Percentiles rank a stretch among this genome's conserved stretches.
phyloP scores from a whole-genome alignment of 2,113 vertebrate species.

The Engystomops pustulosus region DNA sequence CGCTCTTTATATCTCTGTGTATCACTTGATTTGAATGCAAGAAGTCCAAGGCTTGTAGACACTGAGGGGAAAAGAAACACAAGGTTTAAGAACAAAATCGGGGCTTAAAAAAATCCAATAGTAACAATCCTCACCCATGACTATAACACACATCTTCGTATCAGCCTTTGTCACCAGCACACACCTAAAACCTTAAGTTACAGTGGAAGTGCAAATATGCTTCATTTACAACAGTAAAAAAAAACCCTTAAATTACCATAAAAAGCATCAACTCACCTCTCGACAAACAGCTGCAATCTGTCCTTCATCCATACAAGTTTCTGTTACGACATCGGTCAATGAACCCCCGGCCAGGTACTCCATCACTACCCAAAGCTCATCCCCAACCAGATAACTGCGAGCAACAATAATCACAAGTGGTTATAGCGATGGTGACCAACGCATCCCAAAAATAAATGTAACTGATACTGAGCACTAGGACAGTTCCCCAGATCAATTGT shows the following conservation, averaged over 20 bases:
- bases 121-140: too few relatives aligned
- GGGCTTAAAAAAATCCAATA: neutral
- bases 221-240: too few relatives aligned
- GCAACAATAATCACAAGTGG: neutral
- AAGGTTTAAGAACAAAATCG: slow-evolving; percentile 7
- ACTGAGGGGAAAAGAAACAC: slow-evolving; percentile 70
- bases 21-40: slow-evolving; percentile 98
- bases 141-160: neutral
- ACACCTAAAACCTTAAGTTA: too few relatives aligned
- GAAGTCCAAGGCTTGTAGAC: slow-evolving; percentile 97
- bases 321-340: slow-evolving; percentile 95
- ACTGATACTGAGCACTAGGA: too few relatives aligned
- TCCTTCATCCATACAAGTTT: slow-evolving; percentile 98
- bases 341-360: slow-evolving; percentile 97
- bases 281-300: slow-evolving; percentile 98
- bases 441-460: too few relatives aligned
- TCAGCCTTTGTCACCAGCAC: too few relatives aligned
- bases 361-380: slow-evolving; percentile 99
- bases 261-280: slow-evolving; percentile 87
- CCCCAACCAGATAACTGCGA: slow-evolving; percentile 93
- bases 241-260: too few relatives aligned
- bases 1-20: slow-evolving; percentile 98
- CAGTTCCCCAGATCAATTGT: too few relatives aligned
- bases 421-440: too few relatives aligned
- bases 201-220: too few relatives aligned